Evolutionary conservation across 2,113 vertebrate species (phyloP).

Genomic region (Crotalus helleri): DNA sequence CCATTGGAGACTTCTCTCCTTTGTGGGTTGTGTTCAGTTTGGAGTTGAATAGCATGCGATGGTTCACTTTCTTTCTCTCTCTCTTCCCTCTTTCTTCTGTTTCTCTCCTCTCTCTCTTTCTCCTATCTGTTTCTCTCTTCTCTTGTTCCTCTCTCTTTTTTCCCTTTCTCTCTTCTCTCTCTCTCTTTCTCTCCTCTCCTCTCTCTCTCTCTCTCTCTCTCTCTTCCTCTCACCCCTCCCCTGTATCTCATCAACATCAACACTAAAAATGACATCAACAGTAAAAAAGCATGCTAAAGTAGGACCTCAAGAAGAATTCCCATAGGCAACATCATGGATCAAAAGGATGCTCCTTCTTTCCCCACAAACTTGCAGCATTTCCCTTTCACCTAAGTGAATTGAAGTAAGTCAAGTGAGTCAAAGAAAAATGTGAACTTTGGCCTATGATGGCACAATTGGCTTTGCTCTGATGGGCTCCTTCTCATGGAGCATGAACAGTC

Average conservation of each 20-base stretch:
- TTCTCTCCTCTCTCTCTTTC: background rate
- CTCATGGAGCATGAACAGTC: background rate
- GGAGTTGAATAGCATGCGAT: conserved; percentile 27
- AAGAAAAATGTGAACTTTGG: background rate
- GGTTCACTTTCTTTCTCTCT: background rate
- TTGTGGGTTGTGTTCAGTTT: conserved; percentile 8
- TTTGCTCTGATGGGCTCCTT: background rate
- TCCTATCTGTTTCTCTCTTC: background rate
- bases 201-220: background rate
- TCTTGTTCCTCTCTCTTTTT: conserved; percentile 7
- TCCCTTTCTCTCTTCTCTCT: background rate
- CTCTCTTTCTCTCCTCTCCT: conserved; percentile 2
- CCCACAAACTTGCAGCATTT: background rate
- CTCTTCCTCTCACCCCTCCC: background rate
- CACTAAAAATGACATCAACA: background rate
- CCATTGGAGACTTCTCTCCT: background rate
- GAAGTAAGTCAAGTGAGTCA: background rate
- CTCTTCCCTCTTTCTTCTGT: background rate
- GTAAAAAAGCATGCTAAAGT: background rate
- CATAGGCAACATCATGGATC: background rate
- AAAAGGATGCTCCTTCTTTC: background rate
- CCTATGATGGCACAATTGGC: background rate
- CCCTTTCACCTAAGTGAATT: background rate
- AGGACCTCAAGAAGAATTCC: background rate
- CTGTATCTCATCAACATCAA: background rate